Evolutionary conservation across 2,888 invertebrate species (phyloP).

Genomic region (Hyposoter dolosus): DNA sequence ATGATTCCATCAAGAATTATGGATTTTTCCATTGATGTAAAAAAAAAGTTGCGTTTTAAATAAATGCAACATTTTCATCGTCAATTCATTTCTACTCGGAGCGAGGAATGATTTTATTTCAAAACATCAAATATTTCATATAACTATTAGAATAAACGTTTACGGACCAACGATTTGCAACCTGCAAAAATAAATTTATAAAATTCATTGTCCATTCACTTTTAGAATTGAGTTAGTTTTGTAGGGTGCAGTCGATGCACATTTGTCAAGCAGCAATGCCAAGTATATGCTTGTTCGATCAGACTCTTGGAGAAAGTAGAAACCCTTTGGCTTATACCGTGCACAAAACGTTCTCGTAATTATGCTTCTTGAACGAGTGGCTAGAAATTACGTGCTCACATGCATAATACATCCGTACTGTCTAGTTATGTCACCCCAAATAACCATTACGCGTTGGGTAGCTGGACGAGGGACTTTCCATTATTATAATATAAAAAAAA

Average conservation of each 20-base stretch:
- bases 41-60: not conserved
- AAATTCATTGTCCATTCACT: not conserved
- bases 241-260: not conserved
- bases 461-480: constrained; percentile 8
- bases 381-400: not conserved
- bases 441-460: constrained; percentile 13
- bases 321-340: constrained; percentile 21
- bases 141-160: not conserved
- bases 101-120: not conserved
- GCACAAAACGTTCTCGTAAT: constrained; percentile 24
- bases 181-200: not conserved
- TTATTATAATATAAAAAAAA: not conserved
- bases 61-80: not conserved
- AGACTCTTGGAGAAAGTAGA: constrained; percentile 45
- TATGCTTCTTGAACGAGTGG: constrained; percentile 23
- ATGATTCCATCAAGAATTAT: not conserved
- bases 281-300: constrained; percentile 5
- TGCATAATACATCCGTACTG: constrained; percentile 29
- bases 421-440: constrained; percentile 41
- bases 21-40: not conserved
- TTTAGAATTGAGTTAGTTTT: not conserved
- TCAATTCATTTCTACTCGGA: not conserved
- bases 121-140: not conserved
- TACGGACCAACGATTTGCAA: not conserved
- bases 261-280: constrained; percentile 1